A percentile compares a stretch with the other conserved stretches of the same genome.
These are phyloP conservation scores for Cuculus canorus DNA, from an alignment of 2,797 vertebrate species.

Conservation along the genomic window DNA sequence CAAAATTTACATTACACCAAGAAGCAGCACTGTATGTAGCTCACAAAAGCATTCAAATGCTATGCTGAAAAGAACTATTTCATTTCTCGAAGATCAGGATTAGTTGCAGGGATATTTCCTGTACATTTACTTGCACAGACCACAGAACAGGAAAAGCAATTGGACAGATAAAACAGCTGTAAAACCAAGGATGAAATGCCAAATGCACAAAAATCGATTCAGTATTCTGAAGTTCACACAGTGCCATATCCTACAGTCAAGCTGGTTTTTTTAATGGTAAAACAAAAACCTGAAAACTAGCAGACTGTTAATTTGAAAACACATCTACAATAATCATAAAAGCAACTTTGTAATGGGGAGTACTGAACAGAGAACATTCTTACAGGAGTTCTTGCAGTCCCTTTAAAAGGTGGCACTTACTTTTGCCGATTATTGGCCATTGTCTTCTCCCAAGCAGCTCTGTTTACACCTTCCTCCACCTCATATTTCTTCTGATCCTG, in stretches of 20 bases:
- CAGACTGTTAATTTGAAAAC: neutral
- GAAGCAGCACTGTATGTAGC: neutral
- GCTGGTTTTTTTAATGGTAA: neutral
- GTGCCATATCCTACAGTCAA: neutral
- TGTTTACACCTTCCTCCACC: conserved; percentile 87
- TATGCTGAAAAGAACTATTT: neutral
- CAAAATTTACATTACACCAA: neutral
- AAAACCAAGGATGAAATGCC: neutral
- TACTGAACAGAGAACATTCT: neutral
- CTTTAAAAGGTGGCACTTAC: conserved; percentile 71
- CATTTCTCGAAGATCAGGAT: neutral
- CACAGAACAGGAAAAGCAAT: neutral
- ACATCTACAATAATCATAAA: neutral
- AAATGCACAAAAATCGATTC: fast-evolving
- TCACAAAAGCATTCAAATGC: neutral
- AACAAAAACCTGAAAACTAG: neutral
- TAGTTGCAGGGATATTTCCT: neutral
- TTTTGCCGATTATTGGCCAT: conserved; percentile 88
- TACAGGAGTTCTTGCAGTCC: neutral
- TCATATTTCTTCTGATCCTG: conserved; percentile 95
- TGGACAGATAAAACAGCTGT: neutral
- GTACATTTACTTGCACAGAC: neutral
- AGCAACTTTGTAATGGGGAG: neutral
- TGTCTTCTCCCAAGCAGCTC: conserved; percentile 93
- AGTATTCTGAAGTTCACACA: neutral